Evolutionary conservation across 2,797 vertebrate species (phyloP), one percentile per base, ranked within the genome.

Genomic region (Chelidonichthys spinosus): DNA sequence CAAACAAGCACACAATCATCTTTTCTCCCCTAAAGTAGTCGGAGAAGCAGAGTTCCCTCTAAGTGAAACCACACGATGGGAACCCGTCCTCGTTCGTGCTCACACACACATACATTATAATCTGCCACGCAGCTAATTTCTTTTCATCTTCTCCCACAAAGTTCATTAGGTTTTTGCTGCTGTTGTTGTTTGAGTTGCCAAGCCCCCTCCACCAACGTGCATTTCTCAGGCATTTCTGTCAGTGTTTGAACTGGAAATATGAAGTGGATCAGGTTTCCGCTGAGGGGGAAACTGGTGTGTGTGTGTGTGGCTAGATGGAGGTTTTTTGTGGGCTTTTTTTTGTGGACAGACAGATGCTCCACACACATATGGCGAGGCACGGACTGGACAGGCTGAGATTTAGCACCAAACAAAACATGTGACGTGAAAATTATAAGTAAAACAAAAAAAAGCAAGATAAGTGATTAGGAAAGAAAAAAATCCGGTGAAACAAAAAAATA

Each of bases 241-340:
- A 67, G 72, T 61, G 72, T 91, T 90, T 93, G 85, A 93, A 93
- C 89, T 92, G 79, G 84, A 90, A 84, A 89, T 92, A 87, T 89
- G 85, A 89, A 87, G 74, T 18, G 66, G 89, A 92, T 93, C 89
- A 49, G 71, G 83, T 94, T 92, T 92, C 90, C 72, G 72, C 85
- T 49, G 68, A 46, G 61, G 84, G 85, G 84, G 25, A 25, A 80
- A 78, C 67, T 80, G 63, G 68, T 70, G 74, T 37, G 69, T 63
- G 69, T 70, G 53, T 36, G 68, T 65, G 44, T 18, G 49, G 53
- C 32, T 60, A 59, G 67, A 40, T 50, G 70, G 78, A 64, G 73
- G 44, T 78, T 76, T 76, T 25, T 60, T 83, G 78, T 74, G 81
- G 72, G 66, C 60, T 65, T 78, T 60, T 60, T 53, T 82, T 70